Evolutionary conservation across 2,113 vertebrate genomes (phyloP), one percentile per base, ranked within the genome.

Genomic region (Carassius auratus): DNA sequence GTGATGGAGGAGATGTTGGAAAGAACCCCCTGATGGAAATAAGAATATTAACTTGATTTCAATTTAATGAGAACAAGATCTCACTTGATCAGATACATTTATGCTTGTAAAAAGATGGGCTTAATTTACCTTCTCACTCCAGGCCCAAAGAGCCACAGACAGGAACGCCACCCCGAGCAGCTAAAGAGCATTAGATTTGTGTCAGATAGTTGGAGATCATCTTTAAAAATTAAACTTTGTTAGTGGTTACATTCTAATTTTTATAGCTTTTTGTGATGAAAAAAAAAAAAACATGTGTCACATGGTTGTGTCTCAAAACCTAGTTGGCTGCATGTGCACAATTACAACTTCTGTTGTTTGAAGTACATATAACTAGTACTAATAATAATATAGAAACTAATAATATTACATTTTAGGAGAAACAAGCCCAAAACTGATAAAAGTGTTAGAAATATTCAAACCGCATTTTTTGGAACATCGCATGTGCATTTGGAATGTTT

Each of bases 1-100:
- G 45, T 48, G 45, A 48, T 48, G 45, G 45, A 48, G 0, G 98
- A 99, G 92, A 99, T 98, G 93, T 99, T 99, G 90, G 98, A 98
- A 52, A 99, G 94, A 80, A 99, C 98, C 10, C 98, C 98, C 98
- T 82, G 79, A 86, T n/a, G 36, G 8, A 59, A 81, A 57, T 59
- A 55, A 14, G 13, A 59, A 71, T 3, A 68, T 5, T 52, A 21
- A 75, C 64, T 80, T 55, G 23, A 21, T 90, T 87, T 87, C 8
- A n/a, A 4, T 33, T 57, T 12, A 21, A 26, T 26, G 1, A 48
- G 42, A 52, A 6, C 21, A 17, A 17, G n/a, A 23, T 48, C 42
- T 50, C 73, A 55, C 48, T 4, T 71, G 8, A 71, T 4, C 5
- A 21, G 66, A 69, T 69, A 19, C 1, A 69, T 69, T 9, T 33